Conservation (phyloP, 2,113 vertebrate genomes). For the Dunckerocampus dactyliophorus region DNA sequence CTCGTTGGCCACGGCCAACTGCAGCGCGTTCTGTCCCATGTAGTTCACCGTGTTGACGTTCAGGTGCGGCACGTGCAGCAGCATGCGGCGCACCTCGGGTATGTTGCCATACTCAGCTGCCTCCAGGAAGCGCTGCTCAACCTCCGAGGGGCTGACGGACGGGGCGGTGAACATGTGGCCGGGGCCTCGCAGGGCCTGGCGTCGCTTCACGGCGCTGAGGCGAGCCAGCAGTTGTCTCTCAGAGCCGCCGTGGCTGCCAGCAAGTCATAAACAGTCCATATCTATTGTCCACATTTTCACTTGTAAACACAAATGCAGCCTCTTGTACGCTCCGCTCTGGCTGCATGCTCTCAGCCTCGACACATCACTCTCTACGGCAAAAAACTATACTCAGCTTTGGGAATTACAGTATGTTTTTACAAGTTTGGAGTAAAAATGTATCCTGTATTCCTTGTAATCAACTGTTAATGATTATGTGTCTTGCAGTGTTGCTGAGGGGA, state of each 20-base stretch:
- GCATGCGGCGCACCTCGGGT: slow-evolving; percentile 91
- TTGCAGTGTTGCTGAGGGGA: neutral
- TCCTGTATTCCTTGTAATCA: too few species aligned
- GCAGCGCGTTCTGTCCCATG: slow-evolving; percentile 95
- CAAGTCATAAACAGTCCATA: slow-evolving; percentile 24
- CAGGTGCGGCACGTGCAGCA: slow-evolving; percentile 85
- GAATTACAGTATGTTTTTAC: too few species aligned
- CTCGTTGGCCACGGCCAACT: slow-evolving; percentile 91
- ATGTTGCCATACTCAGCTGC: slow-evolving; percentile 98
- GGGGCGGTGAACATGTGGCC: slow-evolving; percentile 93
- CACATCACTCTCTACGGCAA: too few species aligned
- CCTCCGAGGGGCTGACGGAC: slow-evolving; percentile 79
- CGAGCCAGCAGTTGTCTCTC: slow-evolving; percentile 76
- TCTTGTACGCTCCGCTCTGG: neutral
- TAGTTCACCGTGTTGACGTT: slow-evolving; percentile 97
- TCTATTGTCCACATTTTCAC: neutral
- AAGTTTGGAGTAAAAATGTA: too few species aligned
- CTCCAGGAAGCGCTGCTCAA: slow-evolving; percentile 92
- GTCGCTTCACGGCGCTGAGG: slow-evolving; percentile 83
- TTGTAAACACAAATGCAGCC: neutral
- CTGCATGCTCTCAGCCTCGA: neutral
- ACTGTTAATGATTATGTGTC: too few species aligned
- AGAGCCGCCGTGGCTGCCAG: slow-evolving; percentile 63
- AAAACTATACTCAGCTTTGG: too few species aligned
- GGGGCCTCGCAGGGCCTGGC: slow-evolving; percentile 87